phyloP scores from a whole-genome alignment of 2,797 vertebrate species.

The Oophaga sylvatica region DNA sequence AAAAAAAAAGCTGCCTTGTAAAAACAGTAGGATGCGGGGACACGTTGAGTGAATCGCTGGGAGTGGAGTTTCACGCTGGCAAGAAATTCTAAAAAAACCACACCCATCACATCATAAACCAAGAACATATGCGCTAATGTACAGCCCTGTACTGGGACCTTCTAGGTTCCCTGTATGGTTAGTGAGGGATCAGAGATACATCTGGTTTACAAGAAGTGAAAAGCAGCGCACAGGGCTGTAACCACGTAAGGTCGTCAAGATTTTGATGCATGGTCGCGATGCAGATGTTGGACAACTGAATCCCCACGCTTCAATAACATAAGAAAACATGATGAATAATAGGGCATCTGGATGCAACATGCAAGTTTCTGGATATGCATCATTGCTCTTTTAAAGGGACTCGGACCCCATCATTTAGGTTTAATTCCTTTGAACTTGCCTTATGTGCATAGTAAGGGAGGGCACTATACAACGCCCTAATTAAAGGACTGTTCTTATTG shows the following conservation, averaged over 20 bases:
- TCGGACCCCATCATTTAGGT: background rate
- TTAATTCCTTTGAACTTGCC: background rate
- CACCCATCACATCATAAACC: constrained; percentile 17
- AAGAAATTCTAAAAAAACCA: background rate
- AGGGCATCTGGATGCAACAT: constrained; percentile 27
- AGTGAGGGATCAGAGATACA: constrained; percentile 23
- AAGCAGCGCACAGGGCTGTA: background rate
- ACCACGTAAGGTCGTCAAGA: constrained; percentile 26
- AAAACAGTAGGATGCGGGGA: constrained; percentile 21
- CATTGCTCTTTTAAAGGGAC: background rate
- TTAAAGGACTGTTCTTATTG: background rate
- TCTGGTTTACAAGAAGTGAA: constrained; percentile 26
- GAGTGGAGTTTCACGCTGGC: background rate
- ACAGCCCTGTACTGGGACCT: background rate
- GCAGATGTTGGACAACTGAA: constrained; percentile 33
- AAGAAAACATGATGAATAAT: constrained; percentile 15
- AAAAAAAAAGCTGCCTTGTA: background rate
- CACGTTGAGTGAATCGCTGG: background rate
- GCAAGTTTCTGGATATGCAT: background rate
- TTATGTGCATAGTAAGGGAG: background rate
- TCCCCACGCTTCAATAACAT: constrained; percentile 14
- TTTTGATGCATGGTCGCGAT: constrained; percentile 7
- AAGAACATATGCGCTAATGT: constrained; percentile 13
- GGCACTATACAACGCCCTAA: background rate
- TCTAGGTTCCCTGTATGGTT: background rate